phyloP scores from a whole-genome alignment of 2,797 vertebrate species.

The Alfaro cultratus region DNA sequence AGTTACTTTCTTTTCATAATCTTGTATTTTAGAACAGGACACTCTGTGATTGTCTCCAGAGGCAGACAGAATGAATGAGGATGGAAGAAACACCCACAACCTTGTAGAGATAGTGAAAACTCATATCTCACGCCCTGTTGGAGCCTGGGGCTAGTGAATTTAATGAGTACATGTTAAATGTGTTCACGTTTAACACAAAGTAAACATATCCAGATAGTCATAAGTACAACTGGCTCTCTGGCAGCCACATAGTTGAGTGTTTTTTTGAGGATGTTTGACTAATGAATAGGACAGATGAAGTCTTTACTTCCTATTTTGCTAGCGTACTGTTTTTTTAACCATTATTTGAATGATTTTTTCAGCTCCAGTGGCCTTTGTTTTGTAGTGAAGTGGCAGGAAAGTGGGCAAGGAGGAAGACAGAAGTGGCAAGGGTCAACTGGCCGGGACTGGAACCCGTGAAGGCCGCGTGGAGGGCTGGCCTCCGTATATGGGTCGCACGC shows the following conservation, averaged over 20 bases:
- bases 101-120: conserved; percentile 10
- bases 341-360: no score
- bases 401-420: no score
- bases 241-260: conserved; percentile 33
- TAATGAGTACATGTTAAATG: background rate
- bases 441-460: no score
- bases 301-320: conserved; percentile 62
- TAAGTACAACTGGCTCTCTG: conserved; percentile 15
- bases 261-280: conserved; percentile 49
- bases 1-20: background rate
- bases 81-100: conserved; percentile 9
- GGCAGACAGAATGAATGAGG: conserved; percentile 27
- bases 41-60: conserved; percentile 9
- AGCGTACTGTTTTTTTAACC: background rate
- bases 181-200: background rate
- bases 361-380: no score
- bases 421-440: no score
- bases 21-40: conserved; percentile 10
- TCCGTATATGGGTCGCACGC: no score
- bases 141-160: conserved; percentile 4
- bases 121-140: conserved; percentile 6
- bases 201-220: conserved; percentile 26
- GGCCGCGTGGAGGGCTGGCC: no score
- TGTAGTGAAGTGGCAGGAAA: no score
- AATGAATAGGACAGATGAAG: conserved; percentile 50